These are phyloP conservation scores for Euleptes europaea DNA, from an alignment of 2,113 vertebrate species.

Conservation along the genomic window DNA sequence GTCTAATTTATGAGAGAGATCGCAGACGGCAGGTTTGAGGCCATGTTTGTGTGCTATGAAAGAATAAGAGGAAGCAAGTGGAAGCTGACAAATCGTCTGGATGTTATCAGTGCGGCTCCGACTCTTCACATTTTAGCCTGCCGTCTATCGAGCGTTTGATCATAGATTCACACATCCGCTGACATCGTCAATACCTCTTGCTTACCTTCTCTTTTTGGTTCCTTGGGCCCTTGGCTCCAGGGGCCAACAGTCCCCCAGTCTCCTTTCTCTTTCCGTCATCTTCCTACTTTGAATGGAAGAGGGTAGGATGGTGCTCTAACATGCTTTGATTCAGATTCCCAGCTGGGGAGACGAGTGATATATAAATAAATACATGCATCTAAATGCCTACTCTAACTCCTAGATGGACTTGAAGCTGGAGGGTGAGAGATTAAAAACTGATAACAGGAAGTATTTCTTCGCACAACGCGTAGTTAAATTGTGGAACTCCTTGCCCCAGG, in stretches of 20 bases:
- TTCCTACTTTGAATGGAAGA: too few relatives aligned
- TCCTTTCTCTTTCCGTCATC: too few relatives aligned
- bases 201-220: not conserved
- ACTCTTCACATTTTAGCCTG: not conserved
- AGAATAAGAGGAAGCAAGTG: not conserved
- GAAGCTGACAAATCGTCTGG: not conserved
- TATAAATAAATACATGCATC: too few relatives aligned
- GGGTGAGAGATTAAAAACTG: too few relatives aligned
- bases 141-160: not conserved
- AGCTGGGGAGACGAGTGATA: too few relatives aligned
- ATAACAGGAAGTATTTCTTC: too few relatives aligned
- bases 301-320: too few relatives aligned
- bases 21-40: not conserved
- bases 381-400: too few relatives aligned
- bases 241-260: not conserved
- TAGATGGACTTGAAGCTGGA: too few relatives aligned
- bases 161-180: not conserved
- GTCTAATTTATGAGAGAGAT: slow-evolving; percentile 2
- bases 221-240: not conserved
- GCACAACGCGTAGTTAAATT: too few relatives aligned
- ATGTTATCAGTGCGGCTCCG: not conserved
- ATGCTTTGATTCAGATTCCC: too few relatives aligned
- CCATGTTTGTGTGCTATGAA: not conserved
- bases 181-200: not conserved
- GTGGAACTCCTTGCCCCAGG: too few relatives aligned